Base-by-base conservation (phyloP, 2,888 invertebrate species). In the Dromius quadrimaculatus region DNA sequence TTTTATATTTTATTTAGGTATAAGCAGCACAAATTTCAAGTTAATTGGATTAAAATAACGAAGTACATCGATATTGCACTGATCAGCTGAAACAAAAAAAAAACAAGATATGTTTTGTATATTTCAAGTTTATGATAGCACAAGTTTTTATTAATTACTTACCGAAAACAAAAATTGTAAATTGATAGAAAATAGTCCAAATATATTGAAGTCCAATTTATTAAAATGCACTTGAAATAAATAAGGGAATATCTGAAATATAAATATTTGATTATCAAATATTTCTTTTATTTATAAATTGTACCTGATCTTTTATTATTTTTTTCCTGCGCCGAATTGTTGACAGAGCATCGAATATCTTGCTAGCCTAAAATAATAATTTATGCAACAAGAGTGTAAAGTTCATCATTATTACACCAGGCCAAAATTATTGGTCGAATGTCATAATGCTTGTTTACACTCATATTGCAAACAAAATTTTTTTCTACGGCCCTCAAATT, bases 131-230 rank as follows among this genome's bases (percentile, higher is more conserved):
- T n/a, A n/a, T n/a, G n/a, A n/a, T n/a, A n/a, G n/a, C n/a, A n/a
- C n/a, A n/a, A n/a, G n/a, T 32, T 6, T 32, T 6, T 6, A 5
- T 32, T 6, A 32, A 32, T 32, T 28, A 50, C 50, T 50, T 50
- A 50, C 50, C 4, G 50, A 50, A 50, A 50, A 50, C 15, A 50
- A 23, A 13, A 17, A 50, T 23, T 50, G 23, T 15, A 50, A 11
- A 50, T 50, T 50, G 22, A 50, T 23, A 2, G 50, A 23, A 9
- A 50, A 50, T 1, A 50, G 8, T 11, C 50, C 50, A 23, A 50
- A 50, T 2, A 22, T 13, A 6, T 9, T 13, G 11, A 50, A 50
- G 2, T 11, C 15, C 6, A 50, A 50, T 28, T 50, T 50, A 23
- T 28, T 28, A n/a, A 28, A 13, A 23, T 50, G 50, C 9, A 50